Evolutionary conservation across 2,113 vertebrate species (phyloP).

Genomic region (Pholis gunnellus): DNA sequence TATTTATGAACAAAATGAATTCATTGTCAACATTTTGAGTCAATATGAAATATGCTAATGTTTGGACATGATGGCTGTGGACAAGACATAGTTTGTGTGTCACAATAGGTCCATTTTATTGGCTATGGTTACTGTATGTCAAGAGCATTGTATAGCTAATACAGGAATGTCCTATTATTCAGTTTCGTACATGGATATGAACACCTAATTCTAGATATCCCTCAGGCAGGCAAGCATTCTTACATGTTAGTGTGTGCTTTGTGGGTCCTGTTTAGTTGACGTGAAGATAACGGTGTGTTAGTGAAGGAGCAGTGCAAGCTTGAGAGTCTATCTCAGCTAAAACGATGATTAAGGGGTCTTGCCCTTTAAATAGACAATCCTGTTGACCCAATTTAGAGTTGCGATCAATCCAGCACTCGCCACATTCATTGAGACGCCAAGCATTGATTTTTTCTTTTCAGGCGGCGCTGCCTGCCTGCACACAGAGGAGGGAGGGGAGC

Average conservation of each 20-base stretch:
- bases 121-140: neutral
- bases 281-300: constrained; percentile 42
- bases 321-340: constrained; percentile 79
- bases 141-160: neutral
- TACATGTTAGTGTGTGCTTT: neutral
- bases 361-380: constrained; percentile 87
- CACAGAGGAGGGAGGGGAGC: constrained; percentile 18
- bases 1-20: neutral
- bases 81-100: neutral
- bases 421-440: constrained; percentile 88
- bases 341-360: constrained; percentile 89
- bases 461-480: constrained; percentile 52
- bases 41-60: neutral
- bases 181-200: neutral
- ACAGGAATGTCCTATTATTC: neutral
- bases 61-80: neutral
- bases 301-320: constrained; percentile 47
- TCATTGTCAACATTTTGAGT: neutral
- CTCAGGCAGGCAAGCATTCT: neutral
- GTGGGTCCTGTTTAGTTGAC: constrained; percentile 3
- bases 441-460: constrained; percentile 82
- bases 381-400: constrained; percentile 89
- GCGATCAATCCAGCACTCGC: constrained; percentile 84
- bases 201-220: neutral
- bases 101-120: neutral